Evolutionary conservation across 30 jellyfish, hydroid and myxozoan species (phyloP).

Genomic region (Catostylus mosaicus): DNA sequence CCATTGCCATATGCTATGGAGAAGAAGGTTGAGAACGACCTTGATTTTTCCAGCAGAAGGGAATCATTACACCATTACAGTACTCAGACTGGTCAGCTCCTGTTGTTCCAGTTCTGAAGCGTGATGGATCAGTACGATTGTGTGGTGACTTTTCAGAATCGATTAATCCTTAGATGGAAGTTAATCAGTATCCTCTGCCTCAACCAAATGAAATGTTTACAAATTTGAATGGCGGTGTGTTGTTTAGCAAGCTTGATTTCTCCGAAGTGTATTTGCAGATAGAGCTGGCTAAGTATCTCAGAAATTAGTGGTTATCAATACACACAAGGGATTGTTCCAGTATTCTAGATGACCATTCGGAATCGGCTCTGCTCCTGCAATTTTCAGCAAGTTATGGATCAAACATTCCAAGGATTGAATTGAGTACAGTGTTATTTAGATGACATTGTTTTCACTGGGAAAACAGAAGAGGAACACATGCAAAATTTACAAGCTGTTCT

Average conservation of each 20-base stretch:
- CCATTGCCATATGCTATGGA: slow-evolving; percentile 60
- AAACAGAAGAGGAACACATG: slow-evolving; percentile 57
- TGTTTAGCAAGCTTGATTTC: slow-evolving; percentile 52
- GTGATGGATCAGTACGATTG: slow-evolving; percentile 71
- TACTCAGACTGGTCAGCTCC: slow-evolving; percentile 78
- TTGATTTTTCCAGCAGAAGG: slow-evolving; percentile 57
- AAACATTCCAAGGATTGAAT: slow-evolving; percentile 48
- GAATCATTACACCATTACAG: slow-evolving; percentile 58
- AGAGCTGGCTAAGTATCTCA: slow-evolving; percentile 53
- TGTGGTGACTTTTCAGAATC: slow-evolving; percentile 66
- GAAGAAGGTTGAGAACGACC: slow-evolving; percentile 61
- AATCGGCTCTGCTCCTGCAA: slow-evolving; percentile 50
- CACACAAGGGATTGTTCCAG: slow-evolving; percentile 57
- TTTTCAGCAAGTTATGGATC: slow-evolving; percentile 68
- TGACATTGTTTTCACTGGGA: slow-evolving; percentile 47
- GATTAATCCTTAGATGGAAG: slow-evolving; percentile 59
- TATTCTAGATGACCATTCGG: slow-evolving; percentile 65
- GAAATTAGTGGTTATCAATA: slow-evolving; percentile 49
- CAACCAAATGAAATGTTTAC: slow-evolving; percentile 55
- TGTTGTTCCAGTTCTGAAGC: slow-evolving; percentile 67
- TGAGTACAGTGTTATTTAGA: slow-evolving; percentile 42
- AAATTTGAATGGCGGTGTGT: slow-evolving; percentile 56
- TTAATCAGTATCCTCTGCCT: slow-evolving; percentile 73
- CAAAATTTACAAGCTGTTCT: slow-evolving; percentile 63
- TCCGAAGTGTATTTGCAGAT: slow-evolving; percentile 55